Evolutionary conservation across 2,797 vertebrate genomes (phyloP).

Genomic region (Serranus cabrilla): DNA sequence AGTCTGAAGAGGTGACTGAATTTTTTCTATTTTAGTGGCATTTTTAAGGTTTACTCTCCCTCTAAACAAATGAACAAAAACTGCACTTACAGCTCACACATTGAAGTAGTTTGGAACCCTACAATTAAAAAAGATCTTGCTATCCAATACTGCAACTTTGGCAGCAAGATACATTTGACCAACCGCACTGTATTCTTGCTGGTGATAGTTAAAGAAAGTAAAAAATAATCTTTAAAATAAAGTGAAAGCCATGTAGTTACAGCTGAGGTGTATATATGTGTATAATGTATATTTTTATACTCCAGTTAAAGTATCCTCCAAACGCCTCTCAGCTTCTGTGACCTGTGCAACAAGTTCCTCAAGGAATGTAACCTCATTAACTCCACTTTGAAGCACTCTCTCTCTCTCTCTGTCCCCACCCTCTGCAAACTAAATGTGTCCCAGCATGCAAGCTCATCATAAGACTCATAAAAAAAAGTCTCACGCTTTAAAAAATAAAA

Average conservation of each 20-base stretch:
- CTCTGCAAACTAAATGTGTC: slow-evolving; percentile 65
- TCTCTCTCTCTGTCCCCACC: slow-evolving; percentile 35
- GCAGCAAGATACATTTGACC: too few relatives aligned
- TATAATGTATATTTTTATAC: slow-evolving; percentile 8
- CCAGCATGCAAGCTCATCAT: slow-evolving; percentile 52
- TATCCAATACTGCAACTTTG: too few relatives aligned
- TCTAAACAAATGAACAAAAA: neutral
- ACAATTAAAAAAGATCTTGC: neutral
- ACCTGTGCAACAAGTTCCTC: slow-evolving; percentile 69
- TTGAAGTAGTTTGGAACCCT: neutral
- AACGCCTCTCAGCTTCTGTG: slow-evolving; percentile 35
- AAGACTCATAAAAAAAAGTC: slow-evolving; percentile 40
- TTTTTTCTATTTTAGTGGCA: neutral
- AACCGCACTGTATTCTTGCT: neutral
- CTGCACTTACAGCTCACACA: neutral
- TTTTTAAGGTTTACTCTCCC: neutral
- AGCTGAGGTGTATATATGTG: neutral
- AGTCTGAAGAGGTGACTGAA: neutral
- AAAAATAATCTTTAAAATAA: neutral
- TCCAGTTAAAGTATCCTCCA: slow-evolving; percentile 13
- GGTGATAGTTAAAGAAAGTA: neutral
- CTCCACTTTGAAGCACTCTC: slow-evolving; percentile 59
- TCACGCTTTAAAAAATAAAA: slow-evolving; percentile 37
- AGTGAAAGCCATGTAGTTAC: neutral
- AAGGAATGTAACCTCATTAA: slow-evolving; percentile 72